Evolutionary conservation across 2,888 invertebrate genomes (phyloP).

Genomic region (Didymodactylos carnosus): DNA sequence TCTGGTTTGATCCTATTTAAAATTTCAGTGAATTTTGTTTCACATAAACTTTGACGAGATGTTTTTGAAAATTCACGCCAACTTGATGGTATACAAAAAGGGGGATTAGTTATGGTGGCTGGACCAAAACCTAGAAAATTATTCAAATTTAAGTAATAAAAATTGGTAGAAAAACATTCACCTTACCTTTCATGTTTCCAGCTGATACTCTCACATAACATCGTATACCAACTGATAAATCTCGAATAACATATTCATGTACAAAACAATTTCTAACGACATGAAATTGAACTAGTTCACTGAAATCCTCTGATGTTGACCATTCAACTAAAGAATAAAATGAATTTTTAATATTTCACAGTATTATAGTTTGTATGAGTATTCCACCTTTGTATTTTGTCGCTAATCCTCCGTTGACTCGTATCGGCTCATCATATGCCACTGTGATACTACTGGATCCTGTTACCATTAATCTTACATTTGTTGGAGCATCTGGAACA

Average conservation of each 20-base stretch:
- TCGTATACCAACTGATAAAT: conserved; percentile 59
- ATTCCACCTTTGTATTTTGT: conserved; percentile 68
- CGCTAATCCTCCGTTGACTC: conserved; percentile 53
- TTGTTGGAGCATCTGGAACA: conserved; percentile 54
- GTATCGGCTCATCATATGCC: conserved; percentile 49
- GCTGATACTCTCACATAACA: conserved; percentile 78
- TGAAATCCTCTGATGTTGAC: conserved; percentile 67
- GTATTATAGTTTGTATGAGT: not conserved
- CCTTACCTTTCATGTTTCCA: conserved; percentile 77
- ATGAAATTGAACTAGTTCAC: conserved; percentile 20
- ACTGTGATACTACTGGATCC: conserved; percentile 49
- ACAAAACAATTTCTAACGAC: conserved; percentile 47
- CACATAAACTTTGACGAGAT: not conserved
- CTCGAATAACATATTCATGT: conserved; percentile 45
- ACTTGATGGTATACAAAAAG: conserved; percentile 73
- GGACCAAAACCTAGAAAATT: conserved; percentile 60
- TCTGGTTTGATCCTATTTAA: not conserved
- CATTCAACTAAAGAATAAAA: conserved; percentile 55
- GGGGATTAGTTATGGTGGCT: conserved; percentile 54
- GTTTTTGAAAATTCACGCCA: not conserved
- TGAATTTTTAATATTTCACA: conserved; percentile 18
- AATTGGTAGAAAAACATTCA: too few relatives aligned
- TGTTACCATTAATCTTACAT: conserved; percentile 51
- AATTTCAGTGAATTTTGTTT: not conserved
- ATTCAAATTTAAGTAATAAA: too few relatives aligned